Conservation (phyloP, 2,888 invertebrate species). For the Mesorhabditis spiculigera region DNA sequence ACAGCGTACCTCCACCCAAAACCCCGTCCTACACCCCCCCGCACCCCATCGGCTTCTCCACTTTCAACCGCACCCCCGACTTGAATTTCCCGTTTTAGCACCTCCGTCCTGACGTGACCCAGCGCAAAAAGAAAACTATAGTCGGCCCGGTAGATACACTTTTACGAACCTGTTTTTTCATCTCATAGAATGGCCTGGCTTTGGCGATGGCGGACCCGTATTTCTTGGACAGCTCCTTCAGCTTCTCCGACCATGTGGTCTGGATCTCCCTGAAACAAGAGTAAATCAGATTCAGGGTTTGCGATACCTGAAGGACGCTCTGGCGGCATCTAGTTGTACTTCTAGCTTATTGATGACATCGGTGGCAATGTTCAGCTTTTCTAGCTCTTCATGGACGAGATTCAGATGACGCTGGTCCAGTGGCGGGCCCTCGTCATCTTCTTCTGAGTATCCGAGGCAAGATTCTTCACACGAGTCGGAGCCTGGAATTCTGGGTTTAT, state of each 20-base stretch:
- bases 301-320: constrained; percentile 43
- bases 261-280: constrained; percentile 45
- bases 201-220: constrained; percentile 53
- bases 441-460: constrained; percentile 9
- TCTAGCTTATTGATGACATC: constrained; percentile 62
- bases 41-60: too few relatives aligned
- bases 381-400: constrained; percentile 60
- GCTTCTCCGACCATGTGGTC: constrained; percentile 44
- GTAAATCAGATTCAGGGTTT: neutral
- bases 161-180: constrained; percentile 36
- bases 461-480: constrained; percentile 6
- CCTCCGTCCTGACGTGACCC: neutral
- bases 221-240: constrained; percentile 55
- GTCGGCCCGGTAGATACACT: neutral
- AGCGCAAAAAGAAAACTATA: neutral
- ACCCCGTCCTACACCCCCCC: too few relatives aligned
- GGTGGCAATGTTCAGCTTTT: constrained; percentile 61
- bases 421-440: constrained; percentile 40
- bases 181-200: constrained; percentile 56
- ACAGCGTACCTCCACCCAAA: too few relatives aligned
- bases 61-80: neutral
- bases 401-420: constrained; percentile 48
- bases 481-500: constrained; percentile 1
- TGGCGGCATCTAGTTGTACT: constrained; percentile 58
- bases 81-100: too few relatives aligned